Base-by-base conservation (phyloP, 2,888 invertebrate species). In the Ypsolopha sequella region DNA sequence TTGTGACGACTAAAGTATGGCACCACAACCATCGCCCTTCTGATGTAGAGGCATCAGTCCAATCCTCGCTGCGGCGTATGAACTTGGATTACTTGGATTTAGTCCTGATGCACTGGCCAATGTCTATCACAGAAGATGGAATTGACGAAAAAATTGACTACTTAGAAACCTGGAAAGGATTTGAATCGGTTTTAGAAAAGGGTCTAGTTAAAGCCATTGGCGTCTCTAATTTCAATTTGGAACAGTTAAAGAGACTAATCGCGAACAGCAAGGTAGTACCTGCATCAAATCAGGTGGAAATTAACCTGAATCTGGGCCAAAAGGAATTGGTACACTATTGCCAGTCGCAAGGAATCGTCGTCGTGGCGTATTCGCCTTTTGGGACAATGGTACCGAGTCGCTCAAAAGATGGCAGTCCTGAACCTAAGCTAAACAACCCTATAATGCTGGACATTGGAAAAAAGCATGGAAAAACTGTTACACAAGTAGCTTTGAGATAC, bases 91-190 rank as follows among this genome's bases (percentile, higher is more conserved):
- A 84, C 50, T 51, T 85, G 0, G 84, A 85, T 55, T 55, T 75
- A 36, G 64, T 70, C 2, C 65, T 84, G 0, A 68, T 85, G 54
- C 85, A 85, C 53, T 85, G 84, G 84, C 85, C 85, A 0, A 72
- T 82, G 71, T 73, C 84, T 0, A 63, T 76, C 41, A 58, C 62
- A 38, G 85, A 63, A 63, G 72, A 82, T 0, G 84, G 81, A 0
- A 70, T 68, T 0, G 88, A 85, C 60, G 89, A 89, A 55, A 91
- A 92, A 59, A 88, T 90, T 0, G 93, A 94, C 69, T 94, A 90
- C 66, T 54, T 92, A 8, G 95, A 92, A 60, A 91, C 92, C 0
- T 93, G 92, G 91, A 81, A 89, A 58, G 94, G 89, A 4, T 89
- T 95, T 88, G 95, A 95, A 71, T 86, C 24, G 24, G 24, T 24